A percentile compares a stretch with the other conserved stretches of the same genome.
Evolutionary conservation across 2,888 invertebrate species (phyloP).

Genomic region (Drosophila phalerata): DNA sequence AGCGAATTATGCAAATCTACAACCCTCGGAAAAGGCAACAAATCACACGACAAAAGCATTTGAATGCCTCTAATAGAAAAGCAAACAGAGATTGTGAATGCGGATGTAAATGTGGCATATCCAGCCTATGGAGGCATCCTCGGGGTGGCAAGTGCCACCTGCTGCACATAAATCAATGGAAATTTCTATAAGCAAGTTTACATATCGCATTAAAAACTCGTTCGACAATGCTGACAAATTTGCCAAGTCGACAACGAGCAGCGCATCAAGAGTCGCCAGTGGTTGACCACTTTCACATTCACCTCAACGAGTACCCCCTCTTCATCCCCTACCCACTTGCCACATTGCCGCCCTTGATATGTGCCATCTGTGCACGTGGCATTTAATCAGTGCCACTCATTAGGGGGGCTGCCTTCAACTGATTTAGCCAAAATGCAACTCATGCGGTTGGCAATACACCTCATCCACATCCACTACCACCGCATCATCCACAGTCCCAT

Average conservation of each 20-base stretch:
- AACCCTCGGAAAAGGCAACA: conserved; percentile 48
- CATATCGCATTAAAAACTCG: conserved; percentile 56
- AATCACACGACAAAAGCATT: conserved; percentile 20
- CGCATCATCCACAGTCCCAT: too few relatives aligned
- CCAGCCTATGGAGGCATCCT: too few relatives aligned
- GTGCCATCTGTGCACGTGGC: conserved; percentile 62
- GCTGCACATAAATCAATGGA: conserved; percentile 63
- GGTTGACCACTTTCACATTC: conserved; percentile 60
- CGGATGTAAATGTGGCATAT: too few relatives aligned
- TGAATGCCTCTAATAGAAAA: conserved; percentile 69
- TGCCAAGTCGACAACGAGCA: conserved; percentile 26
- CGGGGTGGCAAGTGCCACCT: conserved; percentile 54
- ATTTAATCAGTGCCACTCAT: conserved; percentile 69
- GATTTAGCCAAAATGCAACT: conserved; percentile 72
- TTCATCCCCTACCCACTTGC: not conserved
- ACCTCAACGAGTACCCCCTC: not conserved
- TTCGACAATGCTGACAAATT: conserved; percentile 44
- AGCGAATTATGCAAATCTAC: conserved; percentile 76
- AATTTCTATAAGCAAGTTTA: conserved; percentile 47
- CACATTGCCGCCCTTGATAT: not conserved
- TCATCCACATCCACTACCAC: conserved; percentile 1
- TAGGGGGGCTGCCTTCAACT: conserved; percentile 43
- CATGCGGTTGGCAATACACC: conserved; percentile 61
- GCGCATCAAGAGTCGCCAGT: conserved; percentile 33
- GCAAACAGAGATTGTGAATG: conserved; percentile 57